Conservation (phyloP, 2,888 invertebrate genomes). For the Petrolisthes manimaculis region DNA sequence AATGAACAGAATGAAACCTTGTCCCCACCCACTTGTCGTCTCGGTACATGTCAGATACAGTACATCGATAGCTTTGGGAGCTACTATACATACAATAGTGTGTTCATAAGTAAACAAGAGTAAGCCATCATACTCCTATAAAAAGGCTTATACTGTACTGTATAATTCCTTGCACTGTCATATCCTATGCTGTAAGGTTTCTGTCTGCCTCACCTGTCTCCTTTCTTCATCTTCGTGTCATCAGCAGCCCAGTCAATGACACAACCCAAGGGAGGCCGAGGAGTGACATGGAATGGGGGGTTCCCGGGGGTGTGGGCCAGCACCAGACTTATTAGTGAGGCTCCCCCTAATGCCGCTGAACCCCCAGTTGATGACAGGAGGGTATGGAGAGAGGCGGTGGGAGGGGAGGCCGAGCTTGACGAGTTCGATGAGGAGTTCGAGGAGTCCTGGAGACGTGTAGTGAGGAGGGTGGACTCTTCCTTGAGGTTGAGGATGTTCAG, state of each 20-base stretch:
- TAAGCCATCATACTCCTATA: neutral
- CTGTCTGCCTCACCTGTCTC: constrained; percentile 76
- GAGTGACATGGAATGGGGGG: constrained; percentile 59
- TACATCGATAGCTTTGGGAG: too few species aligned
- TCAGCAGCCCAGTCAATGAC: constrained; percentile 86
- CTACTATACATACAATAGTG: too few species aligned
- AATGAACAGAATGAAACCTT: too few species aligned
- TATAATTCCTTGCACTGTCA: neutral
- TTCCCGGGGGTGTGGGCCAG: constrained; percentile 61
- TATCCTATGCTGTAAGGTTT: neutral
- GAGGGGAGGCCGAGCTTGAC: constrained; percentile 67
- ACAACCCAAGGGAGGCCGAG: constrained; percentile 72
- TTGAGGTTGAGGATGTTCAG: constrained; percentile 85
- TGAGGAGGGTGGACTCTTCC: constrained; percentile 85
- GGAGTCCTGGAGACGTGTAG: constrained; percentile 82
- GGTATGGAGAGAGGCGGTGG: constrained; percentile 8
- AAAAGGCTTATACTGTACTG: neutral
- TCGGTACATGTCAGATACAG: too few species aligned
- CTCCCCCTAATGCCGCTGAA: constrained; percentile 37
- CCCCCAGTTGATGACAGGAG: constrained; percentile 44
- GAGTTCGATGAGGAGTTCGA: constrained; percentile 70
- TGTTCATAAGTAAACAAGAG: too few species aligned
- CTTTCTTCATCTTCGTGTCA: constrained; percentile 80
- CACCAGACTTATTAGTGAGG: constrained; percentile 44
- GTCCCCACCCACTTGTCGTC: too few species aligned